phyloP scores from a whole-genome alignment of 2,797 vertebrate species.

The Enteromius argenteus region DNA sequence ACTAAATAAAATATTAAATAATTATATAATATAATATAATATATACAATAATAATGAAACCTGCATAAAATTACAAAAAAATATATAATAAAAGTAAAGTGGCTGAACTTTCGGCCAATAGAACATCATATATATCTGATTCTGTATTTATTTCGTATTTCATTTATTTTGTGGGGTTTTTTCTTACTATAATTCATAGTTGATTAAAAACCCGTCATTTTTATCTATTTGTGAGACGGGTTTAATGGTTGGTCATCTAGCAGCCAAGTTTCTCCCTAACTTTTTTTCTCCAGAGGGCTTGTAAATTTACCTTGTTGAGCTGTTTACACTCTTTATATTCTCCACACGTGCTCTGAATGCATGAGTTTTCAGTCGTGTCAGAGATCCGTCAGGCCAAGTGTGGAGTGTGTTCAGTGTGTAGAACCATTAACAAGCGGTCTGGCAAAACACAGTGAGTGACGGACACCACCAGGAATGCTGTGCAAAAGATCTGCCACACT shows the following conservation, averaged over 20 bases:
- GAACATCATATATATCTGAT: neutral
- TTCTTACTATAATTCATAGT: neutral
- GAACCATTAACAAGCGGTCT: conserved; percentile 68
- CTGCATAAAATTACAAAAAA: no score
- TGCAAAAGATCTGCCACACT: conserved; percentile 67
- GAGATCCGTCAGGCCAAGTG: conserved; percentile 6
- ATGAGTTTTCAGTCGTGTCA: conserved; percentile 47
- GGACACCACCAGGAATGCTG: conserved; percentile 68
- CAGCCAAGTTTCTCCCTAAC: neutral
- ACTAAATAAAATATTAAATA: neutral
- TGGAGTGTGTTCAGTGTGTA: conserved; percentile 39
- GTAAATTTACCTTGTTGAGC: conserved; percentile 19
- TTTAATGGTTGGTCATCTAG: neutral
- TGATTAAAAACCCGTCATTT: neutral
- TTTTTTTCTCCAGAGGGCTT: conserved; percentile 1
- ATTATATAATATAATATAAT: no score
- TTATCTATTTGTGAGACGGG: neutral
- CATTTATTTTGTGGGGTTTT: no score
- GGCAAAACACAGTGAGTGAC: conserved; percentile 64
- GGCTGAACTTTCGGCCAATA: neutral
- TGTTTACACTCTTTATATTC: conserved; percentile 60
- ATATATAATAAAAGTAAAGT: neutral
- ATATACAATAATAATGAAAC: no score
- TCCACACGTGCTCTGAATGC: neutral
- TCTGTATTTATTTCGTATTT: no score